Conservation (phyloP, 2,113 vertebrate genomes). For the Chitala chitala region DNA sequence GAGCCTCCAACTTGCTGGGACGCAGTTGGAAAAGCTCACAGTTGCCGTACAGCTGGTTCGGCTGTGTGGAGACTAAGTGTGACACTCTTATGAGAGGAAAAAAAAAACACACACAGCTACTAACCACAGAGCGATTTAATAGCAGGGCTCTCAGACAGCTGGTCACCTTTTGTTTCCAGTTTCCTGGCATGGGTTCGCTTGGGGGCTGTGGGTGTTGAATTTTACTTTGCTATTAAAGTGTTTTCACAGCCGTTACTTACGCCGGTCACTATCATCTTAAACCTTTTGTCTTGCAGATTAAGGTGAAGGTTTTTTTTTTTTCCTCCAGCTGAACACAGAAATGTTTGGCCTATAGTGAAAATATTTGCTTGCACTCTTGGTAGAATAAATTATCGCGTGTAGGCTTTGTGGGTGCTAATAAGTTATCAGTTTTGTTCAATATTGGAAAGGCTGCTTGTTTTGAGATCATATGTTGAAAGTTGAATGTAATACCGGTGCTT, state of each 20-base stretch:
- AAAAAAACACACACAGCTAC: constrained; percentile 65
- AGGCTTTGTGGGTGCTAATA: neutral
- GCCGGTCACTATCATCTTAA: constrained; percentile 54
- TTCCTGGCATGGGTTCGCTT: constrained; percentile 70
- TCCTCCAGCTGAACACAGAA: neutral
- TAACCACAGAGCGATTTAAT: constrained; percentile 74
- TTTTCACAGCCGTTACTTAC: constrained; percentile 67
- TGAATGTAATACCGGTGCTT: neutral
- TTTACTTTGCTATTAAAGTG: constrained; percentile 62
- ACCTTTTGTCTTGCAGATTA: constrained; percentile 18
- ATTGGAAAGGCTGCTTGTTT: neutral
- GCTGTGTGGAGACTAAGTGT: constrained; percentile 94
- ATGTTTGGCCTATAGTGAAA: too few relatives aligned
- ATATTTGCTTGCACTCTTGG: neutral
- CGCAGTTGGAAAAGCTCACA: constrained; percentile 82
- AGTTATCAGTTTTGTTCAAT: neutral
- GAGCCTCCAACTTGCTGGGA: constrained; percentile 80
- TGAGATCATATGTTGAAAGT: neutral
- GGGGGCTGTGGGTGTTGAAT: constrained; percentile 67
- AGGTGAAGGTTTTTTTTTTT: neutral
- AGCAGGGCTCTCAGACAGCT: constrained; percentile 73
- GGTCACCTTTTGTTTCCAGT: constrained; percentile 73
- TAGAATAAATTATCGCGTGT: constrained; percentile 1
- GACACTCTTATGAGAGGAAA: constrained; percentile 74
- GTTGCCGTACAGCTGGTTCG: constrained; percentile 96